A percentile compares a stretch with the other conserved stretches of the same genome.
phyloP scores from a whole-genome alignment of 2,113 vertebrate genomes.

The Setophaga petechia region DNA sequence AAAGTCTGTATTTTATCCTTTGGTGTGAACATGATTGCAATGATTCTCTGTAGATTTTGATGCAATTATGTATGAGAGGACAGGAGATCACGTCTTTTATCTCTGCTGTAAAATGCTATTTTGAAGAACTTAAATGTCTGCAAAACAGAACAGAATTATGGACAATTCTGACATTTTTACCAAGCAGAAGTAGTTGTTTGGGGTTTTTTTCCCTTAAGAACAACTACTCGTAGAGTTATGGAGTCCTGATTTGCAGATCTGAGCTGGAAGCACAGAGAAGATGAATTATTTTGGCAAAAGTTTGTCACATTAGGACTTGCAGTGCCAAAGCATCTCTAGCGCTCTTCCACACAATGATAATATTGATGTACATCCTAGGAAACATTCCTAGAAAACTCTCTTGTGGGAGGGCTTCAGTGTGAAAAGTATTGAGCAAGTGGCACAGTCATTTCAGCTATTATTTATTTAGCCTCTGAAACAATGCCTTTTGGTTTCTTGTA shows the following conservation, averaged over 20 bases:
- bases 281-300: background rate
- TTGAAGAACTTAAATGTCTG: background rate
- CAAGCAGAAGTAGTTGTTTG: background rate
- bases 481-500: background rate
- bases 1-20: background rate
- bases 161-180: background rate
- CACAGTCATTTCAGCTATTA: background rate
- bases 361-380: background rate
- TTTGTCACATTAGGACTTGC: background rate
- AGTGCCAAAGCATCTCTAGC: background rate
- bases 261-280: background rate
- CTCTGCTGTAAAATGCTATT: background rate
- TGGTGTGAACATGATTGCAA: fast-evolving
- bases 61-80: background rate
- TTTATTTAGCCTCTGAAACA: slow-evolving; percentile 17
- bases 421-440: background rate
- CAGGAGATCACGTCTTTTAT: background rate
- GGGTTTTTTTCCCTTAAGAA: background rate
- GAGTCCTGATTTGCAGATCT: background rate
- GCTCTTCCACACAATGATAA: background rate
- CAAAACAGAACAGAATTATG: background rate
- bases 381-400: background rate
- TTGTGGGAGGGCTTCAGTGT: background rate
- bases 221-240: background rate
- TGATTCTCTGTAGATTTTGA: background rate